Base-by-base conservation (phyloP, 2,797 vertebrate species). In the Sternotherus odoratus region DNA sequence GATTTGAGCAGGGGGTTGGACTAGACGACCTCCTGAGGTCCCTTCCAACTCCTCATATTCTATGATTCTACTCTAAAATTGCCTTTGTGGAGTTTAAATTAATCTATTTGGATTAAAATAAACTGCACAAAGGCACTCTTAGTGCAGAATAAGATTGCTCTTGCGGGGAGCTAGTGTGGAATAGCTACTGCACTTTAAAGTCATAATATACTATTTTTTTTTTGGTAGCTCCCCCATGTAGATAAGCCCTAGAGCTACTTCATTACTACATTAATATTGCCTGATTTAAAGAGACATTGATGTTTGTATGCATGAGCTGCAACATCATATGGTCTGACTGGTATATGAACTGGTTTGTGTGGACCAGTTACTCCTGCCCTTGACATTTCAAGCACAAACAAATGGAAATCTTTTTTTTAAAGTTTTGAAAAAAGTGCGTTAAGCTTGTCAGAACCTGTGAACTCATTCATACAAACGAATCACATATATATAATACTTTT, bases 261-360 rank as follows among this genome's bases (percentile, higher is more conserved):
- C 85, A 85, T 53, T 86, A n/a, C 23, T 83, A 3, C 77, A 50
- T 50, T 49, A 39, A 13, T 63, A 30, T 92, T 79, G 17, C 17
- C 63, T 66, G n/a, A 66, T 36, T 36, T 66, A 33, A 60, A 60
- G 57, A 60, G 6, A 60, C 30, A 33, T 16, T 60, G 30, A 60
- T 60, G 57, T 33, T 51, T 7, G 1, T 69, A 82, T 50, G 49
- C 7, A 6, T 0, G 0, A 91, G 51, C 50, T 85, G 24, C 75
- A 13, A 1, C 80, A 50, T 36, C 5, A 2, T 11, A 6, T 57
- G 78, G 77, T 77, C n/a, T 12, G 19, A 81, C 9, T 82, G 77
- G n/a, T 79, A 33, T 74, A 53, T 17, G 33, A 72, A 36, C 12
- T 24, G 36, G 24, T 36, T 60, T 86, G 5, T 39, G 21, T 39